These are phyloP conservation scores for Limnothrissa miodon DNA, from an alignment of 2,113 vertebrate species.

Conservation along the genomic window DNA sequence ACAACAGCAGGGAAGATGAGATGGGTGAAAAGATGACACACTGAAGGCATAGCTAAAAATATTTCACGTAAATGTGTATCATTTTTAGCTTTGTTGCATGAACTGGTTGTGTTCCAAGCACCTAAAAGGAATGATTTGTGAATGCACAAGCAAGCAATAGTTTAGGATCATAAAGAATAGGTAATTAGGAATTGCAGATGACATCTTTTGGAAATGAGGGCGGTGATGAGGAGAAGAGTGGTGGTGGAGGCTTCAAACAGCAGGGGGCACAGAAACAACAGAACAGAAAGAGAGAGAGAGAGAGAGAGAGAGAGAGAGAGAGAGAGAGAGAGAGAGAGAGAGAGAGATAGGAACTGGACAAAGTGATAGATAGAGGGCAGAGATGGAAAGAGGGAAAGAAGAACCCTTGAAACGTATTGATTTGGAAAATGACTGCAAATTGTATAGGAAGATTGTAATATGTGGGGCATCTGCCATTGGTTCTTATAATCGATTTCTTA, in stretches of 20 bases:
- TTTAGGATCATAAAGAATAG: constrained; percentile 48
- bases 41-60: not conserved
- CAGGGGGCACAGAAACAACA: constrained; percentile 38
- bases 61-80: not conserved
- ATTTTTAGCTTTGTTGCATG: not conserved
- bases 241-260: not conserved
- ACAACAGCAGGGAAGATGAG: not conserved
- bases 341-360: not conserved
- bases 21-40: not conserved
- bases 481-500: not conserved
- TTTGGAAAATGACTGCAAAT: not conserved
- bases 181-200: not conserved
- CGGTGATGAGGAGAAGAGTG: not conserved
- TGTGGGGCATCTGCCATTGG: not conserved
- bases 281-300: constrained; percentile 34
- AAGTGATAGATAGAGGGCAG: not conserved
- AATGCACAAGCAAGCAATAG: constrained; percentile 33
- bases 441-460: not conserved
- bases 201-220: not conserved
- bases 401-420: constrained; percentile 17
- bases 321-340: not conserved
- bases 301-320: not conserved
- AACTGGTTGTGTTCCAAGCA: not conserved
- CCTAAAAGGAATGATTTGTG: constrained; percentile 52
- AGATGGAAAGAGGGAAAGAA: constrained; percentile 12